Conservation (phyloP, 2,797 vertebrate species). For the Corythornis leucogaster region DNA sequence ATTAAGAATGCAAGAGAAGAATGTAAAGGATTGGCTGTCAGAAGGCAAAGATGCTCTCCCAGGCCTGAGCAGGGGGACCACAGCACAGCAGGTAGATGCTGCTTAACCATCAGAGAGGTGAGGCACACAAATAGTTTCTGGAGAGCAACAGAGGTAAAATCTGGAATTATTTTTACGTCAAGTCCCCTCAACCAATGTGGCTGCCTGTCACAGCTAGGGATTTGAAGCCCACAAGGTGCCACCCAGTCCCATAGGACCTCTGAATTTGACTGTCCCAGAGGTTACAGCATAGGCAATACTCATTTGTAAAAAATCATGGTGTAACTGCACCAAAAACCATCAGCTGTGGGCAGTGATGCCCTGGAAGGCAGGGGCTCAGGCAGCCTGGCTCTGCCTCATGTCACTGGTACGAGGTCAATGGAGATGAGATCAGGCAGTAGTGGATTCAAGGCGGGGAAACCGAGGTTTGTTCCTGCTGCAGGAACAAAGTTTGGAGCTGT, state of each 20-base stretch:
- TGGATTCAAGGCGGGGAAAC: background rate
- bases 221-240: fast-evolving
- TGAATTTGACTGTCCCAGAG: background rate
- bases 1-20: background rate
- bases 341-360: background rate
- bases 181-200: background rate
- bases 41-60: background rate
- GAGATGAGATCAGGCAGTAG: background rate
- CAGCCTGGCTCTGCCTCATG: background rate
- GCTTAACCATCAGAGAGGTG: background rate
- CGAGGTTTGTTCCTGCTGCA: background rate
- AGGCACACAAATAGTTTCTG: background rate
- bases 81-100: background rate
- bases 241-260: background rate
- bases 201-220: background rate
- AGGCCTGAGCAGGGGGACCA: background rate
- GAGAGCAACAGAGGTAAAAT: background rate
- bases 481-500: conserved; percentile 44
- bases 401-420: fast-evolving
- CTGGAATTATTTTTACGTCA: fast-evolving
- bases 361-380: background rate
- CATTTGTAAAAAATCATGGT: background rate
- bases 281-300: background rate
- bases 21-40: background rate
- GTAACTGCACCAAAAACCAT: background rate